Conservation (phyloP, 2,113 vertebrate genomes). For the Cynopterus brachyotis region DNA sequence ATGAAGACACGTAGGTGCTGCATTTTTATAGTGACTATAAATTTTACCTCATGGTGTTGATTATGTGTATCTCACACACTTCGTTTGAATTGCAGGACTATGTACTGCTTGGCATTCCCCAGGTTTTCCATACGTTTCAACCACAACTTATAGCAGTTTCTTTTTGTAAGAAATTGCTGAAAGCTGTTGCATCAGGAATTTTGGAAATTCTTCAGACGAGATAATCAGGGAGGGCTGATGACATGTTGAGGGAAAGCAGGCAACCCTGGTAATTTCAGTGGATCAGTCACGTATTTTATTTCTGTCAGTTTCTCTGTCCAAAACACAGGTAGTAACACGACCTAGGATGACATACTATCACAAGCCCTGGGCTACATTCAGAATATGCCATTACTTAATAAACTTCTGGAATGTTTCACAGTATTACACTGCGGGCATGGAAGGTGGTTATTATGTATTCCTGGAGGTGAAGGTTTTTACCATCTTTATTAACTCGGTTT, state of each 20-base stretch:
- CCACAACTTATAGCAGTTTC: background rate
- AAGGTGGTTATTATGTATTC: background rate
- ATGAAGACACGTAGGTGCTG: background rate
- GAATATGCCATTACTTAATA: conserved; percentile 69
- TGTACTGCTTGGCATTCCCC: background rate
- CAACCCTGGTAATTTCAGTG: conserved; percentile 57
- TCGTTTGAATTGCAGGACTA: background rate
- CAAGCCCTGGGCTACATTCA: conserved; percentile 76
- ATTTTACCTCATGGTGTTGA: background rate
- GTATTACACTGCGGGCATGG: background rate
- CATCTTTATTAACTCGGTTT: conserved; percentile 67
- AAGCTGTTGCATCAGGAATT: conserved; percentile 59
- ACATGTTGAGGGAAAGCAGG: conserved; percentile 54
- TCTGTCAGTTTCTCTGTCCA: conserved; percentile 62
- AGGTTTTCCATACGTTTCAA: background rate
- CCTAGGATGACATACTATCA: conserved; percentile 72
- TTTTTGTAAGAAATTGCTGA: conserved; percentile 26
- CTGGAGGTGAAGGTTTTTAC: conserved; percentile 39
- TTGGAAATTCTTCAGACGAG: conserved; percentile 71
- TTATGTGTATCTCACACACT: background rate
- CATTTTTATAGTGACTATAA: background rate
- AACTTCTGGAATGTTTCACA: conserved; percentile 76
- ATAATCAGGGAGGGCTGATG: conserved; percentile 58
- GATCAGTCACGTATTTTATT: conserved; percentile 69
- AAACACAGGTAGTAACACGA: conserved; percentile 80